Conservation (phyloP, 35 echinoderm and acorn worm genomes). For the Apostichopus californicus region DNA sequence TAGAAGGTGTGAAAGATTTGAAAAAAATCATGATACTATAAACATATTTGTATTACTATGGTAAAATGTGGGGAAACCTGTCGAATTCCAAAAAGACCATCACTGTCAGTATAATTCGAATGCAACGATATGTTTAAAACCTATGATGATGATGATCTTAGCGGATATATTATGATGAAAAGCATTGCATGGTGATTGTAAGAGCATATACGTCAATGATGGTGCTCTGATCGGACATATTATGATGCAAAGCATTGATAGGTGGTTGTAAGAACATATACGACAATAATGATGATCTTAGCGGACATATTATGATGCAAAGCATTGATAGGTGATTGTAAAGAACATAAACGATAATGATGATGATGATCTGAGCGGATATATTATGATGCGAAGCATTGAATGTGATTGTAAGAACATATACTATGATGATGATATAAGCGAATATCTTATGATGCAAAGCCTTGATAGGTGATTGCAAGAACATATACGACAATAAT, state of each 20-base stretch:
- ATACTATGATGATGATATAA: neutral
- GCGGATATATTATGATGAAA: neutral
- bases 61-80: too few species aligned
- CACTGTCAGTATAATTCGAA: too few species aligned
- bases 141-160: neutral
- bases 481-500: neutral
- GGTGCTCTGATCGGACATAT: neutral
- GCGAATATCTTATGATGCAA: too few species aligned
- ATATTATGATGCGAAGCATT: too few species aligned
- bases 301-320: neutral
- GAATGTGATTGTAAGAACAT: too few species aligned
- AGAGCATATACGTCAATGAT: neutral
- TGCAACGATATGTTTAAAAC: too few species aligned
- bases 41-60: too few species aligned
- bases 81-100: too few species aligned
- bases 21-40: too few species aligned
- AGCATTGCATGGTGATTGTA: neutral
- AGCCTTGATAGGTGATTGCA: neutral
- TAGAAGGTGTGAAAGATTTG: too few species aligned
- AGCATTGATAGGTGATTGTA: neutral
- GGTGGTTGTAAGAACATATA: too few species aligned
- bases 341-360: neutral
- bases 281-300: neutral
- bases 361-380: neutral
- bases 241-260: too few species aligned